Conservation (phyloP, 2,797 vertebrate species). For the Garrulus glandarius region DNA sequence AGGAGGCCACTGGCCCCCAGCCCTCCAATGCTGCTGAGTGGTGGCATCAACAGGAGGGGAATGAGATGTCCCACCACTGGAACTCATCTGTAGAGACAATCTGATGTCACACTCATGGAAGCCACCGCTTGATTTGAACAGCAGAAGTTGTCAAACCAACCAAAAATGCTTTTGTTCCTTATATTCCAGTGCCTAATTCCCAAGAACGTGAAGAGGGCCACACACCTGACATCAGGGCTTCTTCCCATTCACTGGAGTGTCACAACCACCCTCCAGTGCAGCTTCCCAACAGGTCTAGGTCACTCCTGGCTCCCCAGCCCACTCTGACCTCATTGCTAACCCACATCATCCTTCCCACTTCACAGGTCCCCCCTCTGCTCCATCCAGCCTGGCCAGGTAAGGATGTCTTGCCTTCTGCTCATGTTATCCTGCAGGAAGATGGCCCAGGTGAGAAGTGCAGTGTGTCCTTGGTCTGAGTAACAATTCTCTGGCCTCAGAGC, state of each 20-base stretch:
- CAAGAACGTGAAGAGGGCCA: rapidly evolving
- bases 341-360: not conserved
- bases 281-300: not conserved
- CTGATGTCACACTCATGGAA: not conserved
- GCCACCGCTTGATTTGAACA: not conserved
- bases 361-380: constrained; percentile 47
- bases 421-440: not conserved
- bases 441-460: not conserved
- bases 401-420: not conserved
- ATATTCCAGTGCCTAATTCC: not conserved
- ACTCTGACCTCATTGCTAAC: not conserved
- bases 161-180: not conserved
- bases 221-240: rapidly evolving
- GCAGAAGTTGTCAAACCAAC: not conserved
- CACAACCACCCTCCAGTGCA: not conserved
- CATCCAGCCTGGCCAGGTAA: constrained; percentile 63
- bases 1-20: rapidly evolving
- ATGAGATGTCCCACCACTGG: not conserved
- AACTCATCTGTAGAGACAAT: not conserved
- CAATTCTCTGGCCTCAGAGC: not conserved
- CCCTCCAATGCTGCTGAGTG: not conserved
- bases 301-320: not conserved
- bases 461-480: not conserved
- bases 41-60: not conserved
- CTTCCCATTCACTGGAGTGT: not conserved